Evolutionary conservation across 92 coral and sea anemone species (phyloP), one percentile per base, ranked within the genome.

Genomic region (Porites evermanni): DNA sequence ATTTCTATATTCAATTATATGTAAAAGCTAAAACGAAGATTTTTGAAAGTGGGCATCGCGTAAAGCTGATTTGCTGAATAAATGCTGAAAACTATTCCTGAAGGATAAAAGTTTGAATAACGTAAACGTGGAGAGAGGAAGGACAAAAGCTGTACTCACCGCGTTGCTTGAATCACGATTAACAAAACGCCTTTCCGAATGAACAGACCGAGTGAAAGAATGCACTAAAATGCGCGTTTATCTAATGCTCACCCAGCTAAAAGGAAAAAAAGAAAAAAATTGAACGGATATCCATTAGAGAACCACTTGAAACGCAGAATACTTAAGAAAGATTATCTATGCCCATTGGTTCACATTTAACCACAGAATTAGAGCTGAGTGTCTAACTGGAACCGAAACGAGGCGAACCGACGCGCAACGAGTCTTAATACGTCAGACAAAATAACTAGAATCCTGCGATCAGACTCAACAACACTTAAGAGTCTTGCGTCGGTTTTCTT

Each of bases 401-500:
- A 51, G n/a, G 61, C 10, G 19, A 19, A 73, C 3, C 60, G 61
- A 73, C 13, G 21, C 75, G 56, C 19, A 71, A 20, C 53, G 65
- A 67, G 52, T 21, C 85, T 24, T 26, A 75, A 65, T 56, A 63
- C 50, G 50, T 50, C 16, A 17, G 56, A 20, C 10, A 10, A 44
- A 38, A 38, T 38, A 4, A 38, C 47, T 3, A 38, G 76, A 80
- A 80, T 80, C 74, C 54, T 2, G 26, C 17, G 10, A 44, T 21
- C 20, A 81, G 67, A 79, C 83, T 44, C 52, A 20, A 53, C 26
- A 23, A 24, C 7, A 1, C 51, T 4, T 38, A 68, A 2, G 18
- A 14, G 18, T 70, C 67, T 70, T 76, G 53, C 69, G 85, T 70
- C 85, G 85, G 85, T 24, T 70, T 54, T 68, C 85, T 81, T 70